Percentiles rank a stretch among this genome's conserved stretches.
phyloP scores from a whole-genome alignment of 1,140 invertebrate genomes.

The Apis cerana region DNA sequence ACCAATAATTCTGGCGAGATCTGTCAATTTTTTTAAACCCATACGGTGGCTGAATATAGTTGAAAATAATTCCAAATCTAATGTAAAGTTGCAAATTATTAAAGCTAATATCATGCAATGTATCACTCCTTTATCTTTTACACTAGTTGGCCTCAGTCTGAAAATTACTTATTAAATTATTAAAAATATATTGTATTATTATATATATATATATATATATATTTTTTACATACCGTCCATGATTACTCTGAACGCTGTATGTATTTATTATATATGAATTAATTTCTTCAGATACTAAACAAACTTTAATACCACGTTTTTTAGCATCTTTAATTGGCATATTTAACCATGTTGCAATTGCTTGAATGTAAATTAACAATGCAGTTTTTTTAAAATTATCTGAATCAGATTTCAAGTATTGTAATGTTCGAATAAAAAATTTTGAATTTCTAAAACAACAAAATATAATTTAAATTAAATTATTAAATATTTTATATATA shows the following conservation, averaged over 20 bases:
- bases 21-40: conserved; percentile 77
- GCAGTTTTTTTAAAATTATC: conserved; percentile 69
- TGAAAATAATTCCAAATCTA: conserved; percentile 78
- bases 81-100: conserved; percentile 72
- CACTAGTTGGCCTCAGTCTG: conserved; percentile 77
- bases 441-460: conserved; percentile 55
- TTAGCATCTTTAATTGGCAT: conserved; percentile 74
- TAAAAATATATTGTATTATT: conserved; percentile 1
- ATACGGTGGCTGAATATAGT: conserved; percentile 71
- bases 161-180: conserved; percentile 53
- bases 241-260: conserved; percentile 73
- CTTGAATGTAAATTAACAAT: conserved; percentile 78
- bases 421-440: conserved; percentile 64
- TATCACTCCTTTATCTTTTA: conserved; percentile 80
- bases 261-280: conserved; percentile 75
- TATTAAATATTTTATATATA: not conserved
- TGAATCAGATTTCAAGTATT: conserved; percentile 46
- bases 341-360: conserved; percentile 74
- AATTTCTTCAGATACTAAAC: conserved; percentile 65
- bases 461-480: not conserved
- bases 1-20: conserved; percentile 77
- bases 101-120: conserved; percentile 80
- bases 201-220: not conserved
- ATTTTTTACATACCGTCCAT: conserved; percentile 71
- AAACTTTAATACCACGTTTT: conserved; percentile 71